A percentile compares a stretch with the other conserved stretches of the same genome.
phyloP scores from a whole-genome alignment of 2,797 vertebrate species.

The Pachyuromys duprasi region DNA sequence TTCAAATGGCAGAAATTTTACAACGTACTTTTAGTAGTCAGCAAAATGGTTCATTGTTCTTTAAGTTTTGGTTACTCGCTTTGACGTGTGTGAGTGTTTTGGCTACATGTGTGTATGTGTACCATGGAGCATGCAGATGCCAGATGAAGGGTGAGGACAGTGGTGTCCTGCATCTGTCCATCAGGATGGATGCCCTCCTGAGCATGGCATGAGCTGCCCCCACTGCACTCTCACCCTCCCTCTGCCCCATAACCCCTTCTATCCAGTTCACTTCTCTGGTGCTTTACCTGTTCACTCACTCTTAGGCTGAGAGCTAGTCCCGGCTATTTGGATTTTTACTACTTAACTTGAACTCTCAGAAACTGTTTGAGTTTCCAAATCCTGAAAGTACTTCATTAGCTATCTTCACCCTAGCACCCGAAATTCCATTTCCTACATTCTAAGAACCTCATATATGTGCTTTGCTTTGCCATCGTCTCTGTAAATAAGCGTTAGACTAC shows the following conservation, averaged over 20 bases:
- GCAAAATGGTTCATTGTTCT: background rate
- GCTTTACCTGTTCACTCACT: background rate
- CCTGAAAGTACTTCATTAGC: background rate
- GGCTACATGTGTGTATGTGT: background rate
- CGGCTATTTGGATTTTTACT: background rate
- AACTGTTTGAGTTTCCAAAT: slow-evolving; percentile 23
- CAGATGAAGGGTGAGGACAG: background rate
- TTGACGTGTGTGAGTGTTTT: background rate
- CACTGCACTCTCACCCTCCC: background rate
- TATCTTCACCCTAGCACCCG: background rate
- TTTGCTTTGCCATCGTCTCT: slow-evolving; percentile 12
- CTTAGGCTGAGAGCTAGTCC: background rate
- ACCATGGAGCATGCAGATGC: background rate
- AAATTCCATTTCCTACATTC: background rate
- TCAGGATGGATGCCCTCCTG: background rate
- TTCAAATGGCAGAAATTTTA: background rate
- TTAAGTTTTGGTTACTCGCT: background rate
- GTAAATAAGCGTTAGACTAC: background rate
- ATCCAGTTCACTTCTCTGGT: background rate
- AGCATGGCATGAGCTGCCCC: background rate
- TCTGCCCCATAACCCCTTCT: background rate
- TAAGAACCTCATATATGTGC: background rate
- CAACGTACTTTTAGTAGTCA: background rate
- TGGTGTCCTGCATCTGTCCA: background rate
- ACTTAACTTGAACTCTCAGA: background rate